phyloP scores from a whole-genome alignment of 2,113 vertebrate genomes.

The Boulengeromyrus knoepffleri region DNA sequence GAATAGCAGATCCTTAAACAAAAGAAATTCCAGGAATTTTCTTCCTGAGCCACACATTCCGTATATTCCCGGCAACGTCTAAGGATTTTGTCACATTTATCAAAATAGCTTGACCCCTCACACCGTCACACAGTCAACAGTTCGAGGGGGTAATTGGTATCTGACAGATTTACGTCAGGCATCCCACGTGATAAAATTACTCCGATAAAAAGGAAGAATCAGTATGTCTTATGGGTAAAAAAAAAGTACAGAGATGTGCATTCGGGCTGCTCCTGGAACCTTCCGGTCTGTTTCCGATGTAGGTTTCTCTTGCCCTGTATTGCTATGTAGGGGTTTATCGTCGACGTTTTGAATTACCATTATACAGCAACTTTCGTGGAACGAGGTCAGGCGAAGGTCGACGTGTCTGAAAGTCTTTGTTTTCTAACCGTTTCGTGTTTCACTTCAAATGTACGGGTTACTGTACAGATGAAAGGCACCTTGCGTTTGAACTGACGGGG shows the following conservation, averaged over 20 bases:
- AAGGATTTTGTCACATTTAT: not conserved
- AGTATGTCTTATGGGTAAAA: not conserved
- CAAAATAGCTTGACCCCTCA: not conserved
- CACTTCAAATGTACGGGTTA: not conserved
- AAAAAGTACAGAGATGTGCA: not conserved
- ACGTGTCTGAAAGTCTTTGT: constrained; percentile 2
- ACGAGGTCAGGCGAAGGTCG: not conserved
- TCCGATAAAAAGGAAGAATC: not conserved
- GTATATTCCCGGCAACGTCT: not conserved
- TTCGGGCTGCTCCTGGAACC: not conserved
- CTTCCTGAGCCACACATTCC: not conserved
- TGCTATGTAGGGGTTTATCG: not conserved
- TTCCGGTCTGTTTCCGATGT: not conserved
- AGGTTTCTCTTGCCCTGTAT: not conserved
- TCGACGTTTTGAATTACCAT: not conserved
- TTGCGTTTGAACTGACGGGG: not conserved
- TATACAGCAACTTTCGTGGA: not conserved
- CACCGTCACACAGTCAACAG: not conserved
- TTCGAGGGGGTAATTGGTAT: not conserved
- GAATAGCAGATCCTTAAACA: not conserved
- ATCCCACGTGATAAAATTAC: not conserved
- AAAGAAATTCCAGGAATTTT: not conserved
- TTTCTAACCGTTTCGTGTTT: not conserved
- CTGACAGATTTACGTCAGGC: not conserved
- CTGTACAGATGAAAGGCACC: not conserved